These are phyloP conservation scores for Atrichornis clamosus DNA, from an alignment of 2,113 vertebrate genomes.

Conservation along the genomic window DNA sequence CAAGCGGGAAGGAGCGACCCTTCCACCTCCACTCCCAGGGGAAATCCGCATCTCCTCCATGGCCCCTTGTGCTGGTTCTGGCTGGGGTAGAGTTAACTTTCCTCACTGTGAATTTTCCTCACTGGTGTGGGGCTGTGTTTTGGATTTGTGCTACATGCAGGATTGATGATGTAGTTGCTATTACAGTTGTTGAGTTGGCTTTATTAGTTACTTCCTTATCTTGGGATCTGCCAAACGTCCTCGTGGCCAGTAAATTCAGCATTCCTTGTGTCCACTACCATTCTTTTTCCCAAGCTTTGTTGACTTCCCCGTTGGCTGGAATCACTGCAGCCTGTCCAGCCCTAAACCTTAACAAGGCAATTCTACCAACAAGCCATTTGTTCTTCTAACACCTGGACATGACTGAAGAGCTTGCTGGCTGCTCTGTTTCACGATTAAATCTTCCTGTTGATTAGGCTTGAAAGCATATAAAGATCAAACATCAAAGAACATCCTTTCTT, in stretches of 20 bases:
- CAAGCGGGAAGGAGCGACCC: not conserved
- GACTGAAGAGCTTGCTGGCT: not conserved
- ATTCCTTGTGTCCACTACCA: no score
- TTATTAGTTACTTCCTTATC: not conserved
- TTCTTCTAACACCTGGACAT: not conserved
- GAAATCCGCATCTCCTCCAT: no score
- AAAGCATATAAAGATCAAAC: not conserved
- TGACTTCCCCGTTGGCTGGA: not conserved
- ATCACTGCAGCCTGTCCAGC: no score
- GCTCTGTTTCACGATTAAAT: no score
- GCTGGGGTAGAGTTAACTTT: no score
- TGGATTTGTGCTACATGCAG: no score
- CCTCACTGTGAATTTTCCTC: no score
- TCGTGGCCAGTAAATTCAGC: not conserved
- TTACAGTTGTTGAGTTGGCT: not conserved
- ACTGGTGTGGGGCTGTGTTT: no score
- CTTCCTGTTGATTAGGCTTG: not conserved
- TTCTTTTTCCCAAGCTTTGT: not conserved
- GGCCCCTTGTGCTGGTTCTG: no score
- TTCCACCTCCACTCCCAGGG: no score
- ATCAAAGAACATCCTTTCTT: not conserved
- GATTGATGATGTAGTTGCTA: no score
- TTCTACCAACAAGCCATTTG: not conserved
- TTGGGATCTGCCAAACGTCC: no score
- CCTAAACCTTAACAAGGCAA: not conserved